A percentile compares a stretch with the other conserved stretches of the same genome.
Conservation (phyloP, 2,888 invertebrate genomes). For the Ophion obscuratus region DNA sequence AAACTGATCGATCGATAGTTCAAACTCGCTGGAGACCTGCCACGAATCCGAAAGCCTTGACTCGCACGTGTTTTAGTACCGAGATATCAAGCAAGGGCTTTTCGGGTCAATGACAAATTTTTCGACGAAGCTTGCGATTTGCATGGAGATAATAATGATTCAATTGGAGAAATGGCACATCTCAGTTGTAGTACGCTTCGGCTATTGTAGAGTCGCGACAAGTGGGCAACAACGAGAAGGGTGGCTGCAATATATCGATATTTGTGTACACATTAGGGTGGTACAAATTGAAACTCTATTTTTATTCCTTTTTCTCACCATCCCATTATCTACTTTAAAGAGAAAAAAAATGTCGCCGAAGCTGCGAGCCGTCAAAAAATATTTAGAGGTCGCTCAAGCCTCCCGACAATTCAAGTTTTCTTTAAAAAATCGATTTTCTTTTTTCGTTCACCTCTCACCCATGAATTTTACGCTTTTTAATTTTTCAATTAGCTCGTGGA, state of each 20-base stretch:
- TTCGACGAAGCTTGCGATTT: slow-evolving; percentile 61
- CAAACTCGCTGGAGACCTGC: slow-evolving; percentile 74
- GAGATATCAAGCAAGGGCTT: slow-evolving; percentile 51
- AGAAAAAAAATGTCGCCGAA: too few species aligned
- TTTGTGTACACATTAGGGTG: too few species aligned
- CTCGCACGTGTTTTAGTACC: slow-evolving; percentile 63
- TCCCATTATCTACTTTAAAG: too few species aligned
- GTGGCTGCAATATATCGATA: too few species aligned
- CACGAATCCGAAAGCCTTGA: slow-evolving; percentile 77
- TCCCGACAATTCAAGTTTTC: too few species aligned
- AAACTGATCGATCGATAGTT: slow-evolving; percentile 65
- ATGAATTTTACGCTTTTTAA: too few species aligned
- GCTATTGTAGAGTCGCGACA: background rate
- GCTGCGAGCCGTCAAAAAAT: too few species aligned
- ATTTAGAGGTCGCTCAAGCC: too few species aligned
- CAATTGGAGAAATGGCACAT: slow-evolving; percentile 3
- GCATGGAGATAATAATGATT: background rate
- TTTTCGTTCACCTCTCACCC: background rate
- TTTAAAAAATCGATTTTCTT: background rate
- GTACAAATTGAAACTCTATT: too few species aligned
- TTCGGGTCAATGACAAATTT: slow-evolving; percentile 75
- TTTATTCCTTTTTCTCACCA: too few species aligned
- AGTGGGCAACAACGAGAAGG: too few species aligned
- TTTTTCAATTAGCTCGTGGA: too few species aligned
- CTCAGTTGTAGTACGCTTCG: background rate